A percentile compares a stretch with the other conserved stretches of the same genome.
phyloP scores from a whole-genome alignment of 2,888 invertebrate species.

The Drosophila anceps region DNA sequence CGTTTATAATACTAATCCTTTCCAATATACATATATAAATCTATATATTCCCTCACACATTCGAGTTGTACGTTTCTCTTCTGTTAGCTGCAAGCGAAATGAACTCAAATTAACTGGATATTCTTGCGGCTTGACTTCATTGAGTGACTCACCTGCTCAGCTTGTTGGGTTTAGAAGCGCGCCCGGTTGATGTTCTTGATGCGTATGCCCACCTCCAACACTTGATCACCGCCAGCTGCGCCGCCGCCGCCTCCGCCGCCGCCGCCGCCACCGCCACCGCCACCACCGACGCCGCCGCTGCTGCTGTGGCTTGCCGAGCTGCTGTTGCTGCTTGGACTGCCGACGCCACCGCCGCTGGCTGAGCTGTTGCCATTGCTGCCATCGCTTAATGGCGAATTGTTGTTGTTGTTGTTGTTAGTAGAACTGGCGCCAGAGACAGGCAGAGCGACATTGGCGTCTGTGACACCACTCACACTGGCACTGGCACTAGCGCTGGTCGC shows the following conservation, averaged over 20 bases:
- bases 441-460: conserved; percentile 46
- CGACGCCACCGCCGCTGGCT: conserved; percentile 23
- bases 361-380: conserved; percentile 68
- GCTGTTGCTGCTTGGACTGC: conserved; percentile 51
- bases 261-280: background rate
- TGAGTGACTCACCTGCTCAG: conserved; percentile 16
- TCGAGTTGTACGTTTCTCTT: conserved; percentile 7
- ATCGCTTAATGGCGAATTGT: conserved; percentile 68
- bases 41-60: conserved; percentile 14
- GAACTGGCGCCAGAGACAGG: conserved; percentile 33
- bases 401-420: conserved; percentile 63
- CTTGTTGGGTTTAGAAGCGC: conserved; percentile 66
- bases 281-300: conserved; percentile 10
- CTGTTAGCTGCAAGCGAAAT: conserved; percentile 23
- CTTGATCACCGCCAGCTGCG: conserved; percentile 74
- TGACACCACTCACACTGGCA: conserved; percentile 24
- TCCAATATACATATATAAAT: conserved; percentile 10
- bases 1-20: conserved; percentile 44
- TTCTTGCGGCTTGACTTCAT: background rate
- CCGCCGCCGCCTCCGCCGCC: conserved; percentile 7
- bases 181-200: conserved; percentile 84
- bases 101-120: background rate
- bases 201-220: conserved; percentile 84
- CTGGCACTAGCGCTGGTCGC: conserved; percentile 51
- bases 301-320: conserved; percentile 47